Conservation (phyloP, 2,113 vertebrate genomes). For the Argyrosomus japonicus region DNA sequence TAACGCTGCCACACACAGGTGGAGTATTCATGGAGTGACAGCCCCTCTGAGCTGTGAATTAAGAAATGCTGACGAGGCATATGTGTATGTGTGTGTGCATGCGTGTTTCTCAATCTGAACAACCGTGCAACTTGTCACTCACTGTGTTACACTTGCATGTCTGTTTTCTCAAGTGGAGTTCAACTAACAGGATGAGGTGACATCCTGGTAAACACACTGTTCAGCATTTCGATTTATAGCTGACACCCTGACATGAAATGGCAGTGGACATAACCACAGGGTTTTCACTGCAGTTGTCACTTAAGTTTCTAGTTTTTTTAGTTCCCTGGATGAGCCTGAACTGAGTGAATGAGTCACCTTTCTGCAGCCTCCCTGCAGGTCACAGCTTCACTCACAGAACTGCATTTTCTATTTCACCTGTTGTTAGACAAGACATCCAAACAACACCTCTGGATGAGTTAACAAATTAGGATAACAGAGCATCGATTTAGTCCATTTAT, state of each 20-base stretch:
- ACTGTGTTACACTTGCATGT: constrained; percentile 40
- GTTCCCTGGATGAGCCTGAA: constrained; percentile 8
- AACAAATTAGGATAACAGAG: background rate
- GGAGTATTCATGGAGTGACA: constrained; percentile 31
- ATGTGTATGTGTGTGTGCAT: constrained; percentile 5
- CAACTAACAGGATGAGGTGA: constrained; percentile 56
- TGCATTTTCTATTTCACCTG: background rate
- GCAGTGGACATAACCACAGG: constrained; percentile 35
- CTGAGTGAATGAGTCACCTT: background rate
- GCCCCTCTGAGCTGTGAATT: constrained; percentile 23
- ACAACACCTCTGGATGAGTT: background rate
- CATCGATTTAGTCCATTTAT: background rate
- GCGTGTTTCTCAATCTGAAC: constrained; percentile 29
- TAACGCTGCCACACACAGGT: constrained; percentile 47
- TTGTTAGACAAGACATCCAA: background rate
- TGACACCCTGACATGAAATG: constrained; percentile 43
- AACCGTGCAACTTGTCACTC: constrained; percentile 39
- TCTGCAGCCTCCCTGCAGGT: background rate
- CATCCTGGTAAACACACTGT: constrained; percentile 54
- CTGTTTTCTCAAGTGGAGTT: constrained; percentile 55
- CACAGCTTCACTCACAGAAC: background rate
- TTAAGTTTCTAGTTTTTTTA: background rate
- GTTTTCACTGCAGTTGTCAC: constrained; percentile 39
- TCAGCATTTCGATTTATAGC: constrained; percentile 63
- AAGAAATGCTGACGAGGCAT: constrained; percentile 41